Base-by-base conservation (phyloP, 2,888 invertebrate species). In the Ophion ventricosus region DNA sequence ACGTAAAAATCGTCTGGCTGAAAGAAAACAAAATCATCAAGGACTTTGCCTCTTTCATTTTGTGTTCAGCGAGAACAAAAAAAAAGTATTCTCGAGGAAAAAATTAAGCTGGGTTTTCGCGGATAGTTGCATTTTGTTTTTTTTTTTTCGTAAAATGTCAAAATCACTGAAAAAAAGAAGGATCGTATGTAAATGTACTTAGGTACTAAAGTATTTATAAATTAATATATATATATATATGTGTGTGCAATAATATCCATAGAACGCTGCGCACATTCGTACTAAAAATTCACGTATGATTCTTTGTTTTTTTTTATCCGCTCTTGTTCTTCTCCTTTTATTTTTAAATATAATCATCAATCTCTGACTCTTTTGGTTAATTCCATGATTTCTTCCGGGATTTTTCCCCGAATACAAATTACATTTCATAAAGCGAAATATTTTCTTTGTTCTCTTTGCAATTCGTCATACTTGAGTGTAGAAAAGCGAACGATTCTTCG, bases 131-230 rank as follows among this genome's bases (percentile, higher is more conserved):
- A 40, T 40, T 40, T 40, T 40, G 40, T 40, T 40, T 2, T 69
- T 67, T 77, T 56, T 59, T 67, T 67, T 26, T 77, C 54, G 77
- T 7, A 49, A 43, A 67, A 64, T n/a, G 49, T 26, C 40, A 56
- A 54, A 63, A 49, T 61, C 0, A 61, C n/a, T 25, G 40, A 35
- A 57, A 29, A 26, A 63, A 49, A 49, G 57, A 74, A 64, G 54
- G 11, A 70, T 64, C 26, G 14, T 20, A 64, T 70, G 29, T 63
- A 56, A 64, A 63, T 76, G 29, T 72, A 83, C 64, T 83, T 83
- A 83, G 70, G 70, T 66, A 76, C 69, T 83, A 80, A 25, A 72
- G 20, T 75, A 81, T 81, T 81, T 80, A 78, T 78, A 70, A 83
- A 79, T 79, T 75, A 80, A 63, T 78, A 78, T 79, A 70, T 64